Evolutionary conservation across 2,888 invertebrate genomes (phyloP).

Genomic region (Atrina japonica): DNA sequence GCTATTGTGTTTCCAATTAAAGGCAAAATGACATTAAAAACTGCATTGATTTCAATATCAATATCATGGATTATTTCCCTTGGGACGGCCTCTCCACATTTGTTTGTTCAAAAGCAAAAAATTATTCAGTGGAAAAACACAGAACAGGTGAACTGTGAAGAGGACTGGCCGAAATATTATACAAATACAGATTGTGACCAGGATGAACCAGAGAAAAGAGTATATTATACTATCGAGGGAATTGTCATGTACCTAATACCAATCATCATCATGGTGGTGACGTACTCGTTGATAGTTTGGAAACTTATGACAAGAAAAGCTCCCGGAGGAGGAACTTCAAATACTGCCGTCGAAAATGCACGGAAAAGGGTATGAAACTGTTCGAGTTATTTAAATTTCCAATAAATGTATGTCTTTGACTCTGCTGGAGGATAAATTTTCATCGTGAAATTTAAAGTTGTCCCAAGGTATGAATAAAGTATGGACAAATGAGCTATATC

Average conservation of each 20-base stretch:
- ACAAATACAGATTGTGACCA: conserved; percentile 35
- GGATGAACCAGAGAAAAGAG: conserved; percentile 42
- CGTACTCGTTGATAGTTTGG: conserved; percentile 66
- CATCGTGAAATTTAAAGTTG: too few relatives aligned
- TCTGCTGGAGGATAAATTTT: too few relatives aligned
- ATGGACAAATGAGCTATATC: too few relatives aligned
- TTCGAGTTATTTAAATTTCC: background rate
- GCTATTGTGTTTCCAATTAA: conserved; percentile 74
- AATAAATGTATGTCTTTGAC: too few relatives aligned
- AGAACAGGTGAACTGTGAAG: conserved; percentile 67
- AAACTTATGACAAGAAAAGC: conserved; percentile 60
- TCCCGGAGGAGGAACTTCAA: conserved; percentile 55
- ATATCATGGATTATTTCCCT: conserved; percentile 63
- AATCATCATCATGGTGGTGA: conserved; percentile 66
- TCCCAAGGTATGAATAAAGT: too few relatives aligned
- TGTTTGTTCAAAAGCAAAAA: conserved; percentile 55
- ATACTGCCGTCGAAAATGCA: conserved; percentile 53
- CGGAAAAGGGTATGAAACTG: background rate
- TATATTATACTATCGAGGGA: conserved; percentile 67
- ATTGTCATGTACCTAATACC: conserved; percentile 73
- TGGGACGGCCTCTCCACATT: conserved; percentile 67
- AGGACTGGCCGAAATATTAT: conserved; percentile 67
- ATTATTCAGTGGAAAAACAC: conserved; percentile 63
- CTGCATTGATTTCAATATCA: conserved; percentile 51
- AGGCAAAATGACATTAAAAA: conserved; percentile 52